phyloP scores from a whole-genome alignment of 1,140 invertebrate species.

The Branchinecta lindahli region DNA sequence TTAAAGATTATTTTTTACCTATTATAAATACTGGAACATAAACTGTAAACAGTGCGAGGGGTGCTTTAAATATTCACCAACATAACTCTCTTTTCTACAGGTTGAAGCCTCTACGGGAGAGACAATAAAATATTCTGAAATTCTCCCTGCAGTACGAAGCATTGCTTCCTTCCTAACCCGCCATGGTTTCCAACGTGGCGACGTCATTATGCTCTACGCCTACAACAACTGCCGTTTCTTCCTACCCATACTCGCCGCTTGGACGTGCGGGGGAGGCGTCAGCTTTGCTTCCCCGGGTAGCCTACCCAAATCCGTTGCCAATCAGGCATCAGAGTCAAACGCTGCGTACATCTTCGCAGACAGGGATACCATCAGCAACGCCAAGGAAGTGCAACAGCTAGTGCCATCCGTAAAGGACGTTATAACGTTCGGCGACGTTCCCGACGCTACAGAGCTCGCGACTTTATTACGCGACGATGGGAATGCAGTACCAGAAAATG shows the following conservation, averaged over 20 bases:
- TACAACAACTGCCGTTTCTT: background rate
- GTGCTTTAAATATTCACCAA: too few species aligned
- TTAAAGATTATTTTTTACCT: too few species aligned
- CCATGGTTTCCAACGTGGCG: background rate
- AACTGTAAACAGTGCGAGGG: too few species aligned
- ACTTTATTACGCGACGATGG: background rate
- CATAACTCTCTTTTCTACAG: background rate
- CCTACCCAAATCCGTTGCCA: background rate
- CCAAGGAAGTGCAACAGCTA: background rate
- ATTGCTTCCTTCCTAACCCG: background rate
- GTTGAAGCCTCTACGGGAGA: background rate
- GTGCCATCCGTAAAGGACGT: background rate
- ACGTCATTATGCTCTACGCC: background rate
- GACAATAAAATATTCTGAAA: background rate
- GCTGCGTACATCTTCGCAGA: background rate
- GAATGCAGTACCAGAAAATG: background rate
- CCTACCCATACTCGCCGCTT: background rate
- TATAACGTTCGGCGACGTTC: background rate
- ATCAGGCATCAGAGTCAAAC: background rate
- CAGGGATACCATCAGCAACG: background rate
- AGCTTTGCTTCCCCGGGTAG: background rate
- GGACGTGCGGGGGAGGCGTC: background rate
- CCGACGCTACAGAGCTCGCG: background rate
- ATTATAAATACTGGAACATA: too few species aligned
- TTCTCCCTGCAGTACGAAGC: background rate